Evolutionary conservation across 2,888 invertebrate genomes (phyloP).

Genomic region (Gibbula magus): DNA sequence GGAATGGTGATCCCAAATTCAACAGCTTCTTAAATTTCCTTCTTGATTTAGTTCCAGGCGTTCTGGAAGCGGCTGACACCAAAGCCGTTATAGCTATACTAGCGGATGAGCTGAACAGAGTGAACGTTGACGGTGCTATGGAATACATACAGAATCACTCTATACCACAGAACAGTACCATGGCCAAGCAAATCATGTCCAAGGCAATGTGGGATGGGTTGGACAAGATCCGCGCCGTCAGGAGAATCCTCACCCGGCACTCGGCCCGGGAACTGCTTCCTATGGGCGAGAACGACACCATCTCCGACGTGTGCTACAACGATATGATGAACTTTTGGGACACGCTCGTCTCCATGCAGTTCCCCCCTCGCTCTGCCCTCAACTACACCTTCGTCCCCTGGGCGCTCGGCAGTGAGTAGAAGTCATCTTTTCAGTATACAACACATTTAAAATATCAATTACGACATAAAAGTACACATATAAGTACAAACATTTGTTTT

Average conservation of each 20-base stretch:
- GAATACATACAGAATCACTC: background rate
- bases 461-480: background rate
- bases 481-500: background rate
- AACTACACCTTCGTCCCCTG: conserved; percentile 31
- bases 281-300: conserved; percentile 29
- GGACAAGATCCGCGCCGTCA: background rate
- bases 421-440: background rate
- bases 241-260: conserved; percentile 21
- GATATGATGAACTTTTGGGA: conserved; percentile 47
- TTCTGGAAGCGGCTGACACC: conserved; percentile 28
- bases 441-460: background rate
- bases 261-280: conserved; percentile 37
- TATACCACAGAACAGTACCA: background rate
- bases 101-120: conserved; percentile 30
- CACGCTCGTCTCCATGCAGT: conserved; percentile 36
- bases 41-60: conserved; percentile 19
- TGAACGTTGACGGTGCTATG: conserved; percentile 23
- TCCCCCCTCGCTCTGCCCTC: background rate
- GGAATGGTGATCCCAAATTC: background rate
- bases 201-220: conserved; percentile 6
- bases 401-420: conserved; percentile 47
- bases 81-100: conserved; percentile 23
- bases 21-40: background rate
- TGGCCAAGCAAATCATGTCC: background rate
- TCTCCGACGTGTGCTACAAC: conserved; percentile 44